Base-by-base conservation (phyloP, 2,797 vertebrate genomes). In the Rhinogobio ventralis region DNA sequence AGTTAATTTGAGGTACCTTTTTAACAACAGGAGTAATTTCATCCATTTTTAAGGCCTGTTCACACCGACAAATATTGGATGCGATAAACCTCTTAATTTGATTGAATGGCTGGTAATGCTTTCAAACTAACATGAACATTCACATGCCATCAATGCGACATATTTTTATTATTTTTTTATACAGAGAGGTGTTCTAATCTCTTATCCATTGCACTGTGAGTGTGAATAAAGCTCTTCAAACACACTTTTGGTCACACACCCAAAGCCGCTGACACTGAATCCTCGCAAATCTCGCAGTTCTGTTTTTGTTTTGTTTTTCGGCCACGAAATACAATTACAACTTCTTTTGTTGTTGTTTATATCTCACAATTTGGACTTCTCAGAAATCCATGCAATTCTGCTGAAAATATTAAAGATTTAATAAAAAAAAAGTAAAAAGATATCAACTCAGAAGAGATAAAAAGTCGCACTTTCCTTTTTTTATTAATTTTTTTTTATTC, bases 21-120 rank as follows among this genome's bases (percentile, higher is more conserved):
- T 62, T 46, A 62, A 73, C 39, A 11, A 33, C 14, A 57, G 11
- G 15, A 81, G 15, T 19, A 72, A 28, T 81, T 75, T 42, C 7
- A 33, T 23, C 51, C 1, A 55, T 76, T 74, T 83, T 69, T n/a
- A 30, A 20, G 15, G 42, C 17, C 60, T 49, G 76, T 79, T 79
- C n/a, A 66, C 57, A 46, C 17, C 5, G 39, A 79, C 39, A 23
- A 20, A 30, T 11, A 11, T 66, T 49, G 0, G 7, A 10, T 60
- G 74, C 1, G 53, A 42, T 25, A 19, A 76, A 42, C 23, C 3
- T 77, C 60, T 60, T 5, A 77, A 42, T 51, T 39, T 19, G 20
- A 57, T 39, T 57, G 30, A 74, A 53, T 49, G 3, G 17, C 28
- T 60, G 10, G 14, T 33, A 33, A 33, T 66, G 28, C 62, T 30